These are phyloP conservation scores for Heliornis fulica DNA, from an alignment of 2,113 vertebrate species.

Conservation along the genomic window DNA sequence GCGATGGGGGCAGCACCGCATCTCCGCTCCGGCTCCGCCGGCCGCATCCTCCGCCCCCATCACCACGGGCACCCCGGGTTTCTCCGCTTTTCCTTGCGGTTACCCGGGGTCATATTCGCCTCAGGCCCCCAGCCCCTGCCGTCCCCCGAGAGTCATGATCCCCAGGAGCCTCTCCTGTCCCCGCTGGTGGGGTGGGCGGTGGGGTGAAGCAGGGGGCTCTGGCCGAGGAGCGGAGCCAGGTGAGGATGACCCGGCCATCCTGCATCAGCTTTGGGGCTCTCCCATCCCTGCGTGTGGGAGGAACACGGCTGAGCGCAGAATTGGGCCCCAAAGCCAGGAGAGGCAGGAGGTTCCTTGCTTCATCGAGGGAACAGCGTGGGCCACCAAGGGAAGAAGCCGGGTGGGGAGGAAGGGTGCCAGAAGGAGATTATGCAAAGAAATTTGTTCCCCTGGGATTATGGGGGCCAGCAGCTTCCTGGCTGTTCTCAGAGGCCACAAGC, in stretches of 20 bases:
- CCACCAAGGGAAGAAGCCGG: neutral
- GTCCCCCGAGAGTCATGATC: neutral
- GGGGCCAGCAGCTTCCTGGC: neutral
- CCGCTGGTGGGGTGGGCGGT: neutral
- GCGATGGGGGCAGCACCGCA: neutral
- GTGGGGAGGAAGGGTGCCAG: neutral
- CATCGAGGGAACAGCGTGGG: neutral
- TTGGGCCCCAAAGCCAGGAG: neutral
- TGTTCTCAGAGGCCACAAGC: slow-evolving; percentile 34
- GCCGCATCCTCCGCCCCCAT: neutral
- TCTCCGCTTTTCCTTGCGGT: neutral
- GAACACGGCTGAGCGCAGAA: neutral
- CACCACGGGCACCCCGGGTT: neutral
- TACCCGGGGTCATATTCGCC: slow-evolving; percentile 59
- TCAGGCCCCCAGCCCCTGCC: neutral
- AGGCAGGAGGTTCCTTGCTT: neutral
- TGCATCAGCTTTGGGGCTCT: neutral
- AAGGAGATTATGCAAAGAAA: slow-evolving; percentile 4
- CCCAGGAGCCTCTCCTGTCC: neutral
- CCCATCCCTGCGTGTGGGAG: neutral
- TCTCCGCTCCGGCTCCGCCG: neutral
- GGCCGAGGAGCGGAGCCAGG: neutral
- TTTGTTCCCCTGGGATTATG: neutral
- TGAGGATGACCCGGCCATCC: neutral
- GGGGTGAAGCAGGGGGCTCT: neutral